These are phyloP conservation scores for Melitaea cinxia DNA, from an alignment of 1,140 invertebrate species.

Conservation along the genomic window DNA sequence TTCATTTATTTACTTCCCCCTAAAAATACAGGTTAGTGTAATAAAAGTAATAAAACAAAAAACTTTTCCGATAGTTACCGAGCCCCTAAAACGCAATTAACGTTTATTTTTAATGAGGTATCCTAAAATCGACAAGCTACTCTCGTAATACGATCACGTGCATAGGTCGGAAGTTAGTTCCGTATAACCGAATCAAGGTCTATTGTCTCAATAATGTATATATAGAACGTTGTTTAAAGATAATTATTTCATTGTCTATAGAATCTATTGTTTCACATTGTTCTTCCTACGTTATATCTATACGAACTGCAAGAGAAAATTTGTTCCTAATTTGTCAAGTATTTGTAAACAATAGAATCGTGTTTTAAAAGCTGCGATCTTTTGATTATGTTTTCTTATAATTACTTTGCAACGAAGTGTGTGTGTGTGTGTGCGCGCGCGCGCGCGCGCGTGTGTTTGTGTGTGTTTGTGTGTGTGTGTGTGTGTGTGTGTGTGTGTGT, in stretches of 20 bases:
- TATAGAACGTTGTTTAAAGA: slow-evolving; percentile 38
- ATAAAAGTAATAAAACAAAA: neutral
- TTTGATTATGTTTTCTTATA: no score
- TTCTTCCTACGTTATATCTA: slow-evolving; percentile 12
- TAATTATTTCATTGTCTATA: slow-evolving; percentile 13
- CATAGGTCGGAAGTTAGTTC: slow-evolving; percentile 55
- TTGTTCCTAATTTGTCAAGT: neutral
- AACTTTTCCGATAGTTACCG: neutral
- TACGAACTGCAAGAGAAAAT: neutral
- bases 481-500: no score
- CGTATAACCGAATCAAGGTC: slow-evolving; percentile 67
- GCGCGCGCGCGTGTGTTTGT: no score
- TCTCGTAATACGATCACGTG: slow-evolving; percentile 62
- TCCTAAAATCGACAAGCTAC: slow-evolving; percentile 56
- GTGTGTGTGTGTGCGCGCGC: no score
- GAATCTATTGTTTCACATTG: slow-evolving; percentile 22
- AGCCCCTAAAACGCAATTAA: neutral
- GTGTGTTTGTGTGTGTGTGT: no score
- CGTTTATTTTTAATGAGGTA: slow-evolving; percentile 10
- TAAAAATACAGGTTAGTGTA: no score
- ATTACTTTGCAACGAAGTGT: no score
- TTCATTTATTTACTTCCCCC: no score
- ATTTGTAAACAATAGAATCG: neutral
- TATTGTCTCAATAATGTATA: slow-evolving; percentile 62
- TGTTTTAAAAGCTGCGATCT: no score